Evolutionary conservation across 2,797 vertebrate genomes (phyloP), one percentile per base, ranked within the genome.

Genomic region (Poecilia gillii): DNA sequence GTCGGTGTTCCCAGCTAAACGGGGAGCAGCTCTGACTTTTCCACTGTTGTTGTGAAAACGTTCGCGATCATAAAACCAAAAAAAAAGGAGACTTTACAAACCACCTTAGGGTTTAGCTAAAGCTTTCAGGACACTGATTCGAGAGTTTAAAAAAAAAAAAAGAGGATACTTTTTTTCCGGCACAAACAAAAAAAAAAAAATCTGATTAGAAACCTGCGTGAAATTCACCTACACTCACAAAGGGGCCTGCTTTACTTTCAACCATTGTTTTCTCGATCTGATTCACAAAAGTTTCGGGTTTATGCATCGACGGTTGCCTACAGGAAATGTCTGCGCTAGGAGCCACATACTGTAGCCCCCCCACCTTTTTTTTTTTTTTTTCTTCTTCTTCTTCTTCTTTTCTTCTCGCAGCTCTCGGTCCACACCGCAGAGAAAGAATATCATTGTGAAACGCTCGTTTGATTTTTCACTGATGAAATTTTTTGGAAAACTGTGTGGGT

Each of bases 401-500:
- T 62, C 59, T 49, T 0, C 6, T 74, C 78, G 75, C 84, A 87
- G 57, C 73, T 76, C 59, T 85, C 88, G 28, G 88, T 83, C 83
- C 75, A 84, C 76, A 51, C 51, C 66, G 53, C 43, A 72, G 12
- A 53, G 47, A 28, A 14, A 18, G 45, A 90, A 92, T 90, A 91
- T 90, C 79, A 81, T 68, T 85, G 76, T 87, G 87, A 93, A 89
- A 93, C 85, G 77, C 51, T 88, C 71, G 76, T 75, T 92, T 83
- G 72, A 93, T 95, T 96, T 49, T 95, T 94, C 92, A 92, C 78
- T 36, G 59, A 74, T 83, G 28, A 81, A 80, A 64, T 80, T 85
- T 78, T 91, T 92, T 93, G 91, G 93, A 95, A 94, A 94, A 85
- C 83, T 23, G 86, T 81, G 95, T 96, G 87, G 95, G 95, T 90